A percentile compares a stretch with the other conserved stretches of the same genome.
Evolutionary conservation across 2,797 vertebrate species (phyloP).

Genomic region (Adelosebastes latens): DNA sequence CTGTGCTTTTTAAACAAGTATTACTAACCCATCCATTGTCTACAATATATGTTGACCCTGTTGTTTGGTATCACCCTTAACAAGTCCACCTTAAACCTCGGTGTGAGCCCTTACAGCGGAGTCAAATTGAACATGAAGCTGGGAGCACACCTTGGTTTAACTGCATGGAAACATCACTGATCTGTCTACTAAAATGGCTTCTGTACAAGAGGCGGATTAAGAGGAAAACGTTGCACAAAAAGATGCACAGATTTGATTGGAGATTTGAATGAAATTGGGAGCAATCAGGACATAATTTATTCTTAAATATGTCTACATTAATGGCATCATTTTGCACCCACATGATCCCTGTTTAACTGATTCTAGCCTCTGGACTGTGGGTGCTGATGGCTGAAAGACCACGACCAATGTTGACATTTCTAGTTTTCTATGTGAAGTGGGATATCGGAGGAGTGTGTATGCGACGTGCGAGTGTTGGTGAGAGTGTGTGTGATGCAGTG

Average conservation of each 20-base stretch:
- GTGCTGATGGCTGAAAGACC: conserved; percentile 39
- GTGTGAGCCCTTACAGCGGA: conserved; percentile 43
- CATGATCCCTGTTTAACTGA: conserved; percentile 40
- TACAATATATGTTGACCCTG: conserved; percentile 71
- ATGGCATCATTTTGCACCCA: conserved; percentile 9
- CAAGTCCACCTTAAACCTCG: conserved; percentile 74
- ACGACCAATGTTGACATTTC: conserved; percentile 55
- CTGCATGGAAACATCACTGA: conserved; percentile 75
- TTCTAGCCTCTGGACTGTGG: conserved; percentile 41
- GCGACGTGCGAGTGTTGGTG: conserved; percentile 10
- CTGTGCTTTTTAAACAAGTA: conserved; percentile 58
- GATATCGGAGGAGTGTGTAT: conserved; percentile 40
- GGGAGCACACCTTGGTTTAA: conserved; percentile 73
- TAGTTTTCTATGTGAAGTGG: conserved; percentile 56
- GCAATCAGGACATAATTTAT: neutral
- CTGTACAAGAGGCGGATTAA: conserved; percentile 64
- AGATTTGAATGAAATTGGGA: conserved; percentile 28
- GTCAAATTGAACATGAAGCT: neutral
- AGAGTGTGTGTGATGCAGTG: conserved; percentile 36
- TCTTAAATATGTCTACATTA: neutral
- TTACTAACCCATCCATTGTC: conserved; percentile 82
- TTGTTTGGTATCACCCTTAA: conserved; percentile 75
- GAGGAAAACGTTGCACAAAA: conserved; percentile 18
- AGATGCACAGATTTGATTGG: conserved; percentile 12
- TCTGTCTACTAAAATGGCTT: conserved; percentile 65